Base-by-base conservation (phyloP, 2,888 invertebrate species). In the Lobophora halterata region DNA sequence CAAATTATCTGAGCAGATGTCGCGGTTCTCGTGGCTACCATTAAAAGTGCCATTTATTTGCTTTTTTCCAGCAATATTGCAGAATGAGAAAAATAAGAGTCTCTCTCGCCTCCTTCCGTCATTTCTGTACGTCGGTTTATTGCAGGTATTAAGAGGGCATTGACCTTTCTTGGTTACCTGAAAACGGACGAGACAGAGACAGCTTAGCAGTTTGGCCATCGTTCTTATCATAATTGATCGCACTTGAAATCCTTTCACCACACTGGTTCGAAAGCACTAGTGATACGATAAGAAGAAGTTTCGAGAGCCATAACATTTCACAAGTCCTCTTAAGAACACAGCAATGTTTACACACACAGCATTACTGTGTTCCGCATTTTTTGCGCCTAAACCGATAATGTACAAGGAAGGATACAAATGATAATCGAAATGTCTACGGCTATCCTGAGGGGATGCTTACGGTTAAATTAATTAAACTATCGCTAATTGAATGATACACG, bases 401-500 rank as follows among this genome's bases (percentile, higher is more conserved):
- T 17, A 30, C 42, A 47, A 41, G 40, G 46, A 49, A 55, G 52
- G 57, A 61, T 58, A 46, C 40, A 44, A 70, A 72, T 71, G n/a
- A 67, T 69, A 74, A 74, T 73, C 61, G 69, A 73, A 73, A 68
- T 45, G 59, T 61, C 61, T 25, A 48, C 49, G 38, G 33, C 43
- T 46, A 53, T 52, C 42, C 65, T 61, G 56, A 42, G 41, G 54
- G 66, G 63, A 46, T 36, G 45, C 56, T 63, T 65, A 61, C 71
- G 65, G 65, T 68, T n/a, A 62, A 71, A 71, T 75, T 68, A 65
- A 73, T 73, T 71, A 62, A 65, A 71, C 65, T 66, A 66, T 62
- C 55, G 63, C 63, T 70, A 71, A 74, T 72, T 72, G 61, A 70
- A 71, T 65, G 63, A 63, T 51, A 61, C 62, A 70, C 59, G 61